Base-by-base conservation (phyloP, 2,888 invertebrate species). In the Ormyrus labotus region DNA sequence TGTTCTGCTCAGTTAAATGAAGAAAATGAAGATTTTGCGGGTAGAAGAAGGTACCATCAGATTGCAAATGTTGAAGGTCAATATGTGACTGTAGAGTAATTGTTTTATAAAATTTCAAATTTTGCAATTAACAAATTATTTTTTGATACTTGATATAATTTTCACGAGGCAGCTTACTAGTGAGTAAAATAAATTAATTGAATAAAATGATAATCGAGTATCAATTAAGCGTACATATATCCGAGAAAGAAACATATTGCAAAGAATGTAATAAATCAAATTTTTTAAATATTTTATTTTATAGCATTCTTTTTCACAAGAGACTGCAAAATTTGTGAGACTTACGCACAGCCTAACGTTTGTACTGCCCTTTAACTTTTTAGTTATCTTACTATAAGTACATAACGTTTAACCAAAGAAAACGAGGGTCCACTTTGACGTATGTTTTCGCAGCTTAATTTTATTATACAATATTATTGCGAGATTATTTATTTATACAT, bases 21-120 rank as follows among this genome's bases (percentile, higher is more conserved):
- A 88, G 97, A 98, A 88, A 99, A 98, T 91, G 96, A 96, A 91
- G 99, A 99, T 91, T 99, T 98, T 91, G 95, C 98, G 9, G 96
- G 96, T 78, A 93, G 99, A 84, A 94, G 96, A 86, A 94, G 97
- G 84, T 99, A 98, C 91, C 99, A 99, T 92, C 98, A 98, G 90
- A 96, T 96, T 51, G 95, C 96, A 0, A 95, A 96, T 6, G 94
- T 96, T 57, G 95, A 95, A 84, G 94, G 94, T 71, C 94, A 94
- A 87, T 93, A 94, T 84, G 94, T 95, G 71, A 93, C 72, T 61
- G 76, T 82, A 61, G 78, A 82, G 58, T 82, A 72, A 81, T 63
- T 55, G 74, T 57, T 57, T 65, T 67, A 4, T 64, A 51, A 61
- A 57, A 70, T 1, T 10, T 10, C 58, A 53, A 63, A 55, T 53